phyloP scores from a whole-genome alignment of 2,797 vertebrate genomes.

The Chaunax sp. region DNA sequence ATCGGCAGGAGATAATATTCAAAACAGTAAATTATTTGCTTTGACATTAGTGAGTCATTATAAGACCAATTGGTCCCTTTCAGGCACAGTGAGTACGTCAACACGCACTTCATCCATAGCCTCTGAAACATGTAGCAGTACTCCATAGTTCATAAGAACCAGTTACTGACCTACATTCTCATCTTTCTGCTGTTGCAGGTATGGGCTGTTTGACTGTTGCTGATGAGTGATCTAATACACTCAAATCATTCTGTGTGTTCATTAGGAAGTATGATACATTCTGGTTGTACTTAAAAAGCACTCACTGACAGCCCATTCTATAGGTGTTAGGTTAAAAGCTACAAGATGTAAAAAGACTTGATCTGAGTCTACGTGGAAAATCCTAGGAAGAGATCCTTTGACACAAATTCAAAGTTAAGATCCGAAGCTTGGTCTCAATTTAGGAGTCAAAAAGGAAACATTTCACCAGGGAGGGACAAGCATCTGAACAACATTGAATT shows the following conservation, averaged over 20 bases:
- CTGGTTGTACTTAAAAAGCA: constrained; percentile 7
- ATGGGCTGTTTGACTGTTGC: constrained; percentile 8
- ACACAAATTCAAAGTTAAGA: constrained; percentile 25
- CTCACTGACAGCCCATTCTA: neutral
- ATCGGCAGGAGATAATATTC: no score
- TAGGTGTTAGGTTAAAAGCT: constrained; percentile 5
- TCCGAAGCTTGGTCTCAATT: constrained; percentile 25
- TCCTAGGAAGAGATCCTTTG: constrained; percentile 3
- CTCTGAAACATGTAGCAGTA: neutral
- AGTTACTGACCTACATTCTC: constrained; percentile 46
- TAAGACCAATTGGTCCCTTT: neutral
- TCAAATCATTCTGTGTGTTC: constrained; percentile 12
- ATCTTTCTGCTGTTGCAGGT: neutral
- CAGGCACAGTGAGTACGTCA: neutral
- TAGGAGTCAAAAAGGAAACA: constrained; percentile 19
- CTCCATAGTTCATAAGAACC: constrained; percentile 7
- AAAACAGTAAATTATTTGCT: no score
- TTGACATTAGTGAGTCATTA: no score
- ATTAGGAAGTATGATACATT: constrained; percentile 10
- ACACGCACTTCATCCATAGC: constrained; percentile 1
- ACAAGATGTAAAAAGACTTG: constrained; percentile 2
- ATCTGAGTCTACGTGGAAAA: constrained; percentile 15
- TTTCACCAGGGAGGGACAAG: constrained; percentile 25
- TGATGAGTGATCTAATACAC: constrained; percentile 21
- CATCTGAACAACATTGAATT: constrained; percentile 37